Conservation (phyloP, 1,140 invertebrate genomes). For the Palaemon carinicauda region DNA sequence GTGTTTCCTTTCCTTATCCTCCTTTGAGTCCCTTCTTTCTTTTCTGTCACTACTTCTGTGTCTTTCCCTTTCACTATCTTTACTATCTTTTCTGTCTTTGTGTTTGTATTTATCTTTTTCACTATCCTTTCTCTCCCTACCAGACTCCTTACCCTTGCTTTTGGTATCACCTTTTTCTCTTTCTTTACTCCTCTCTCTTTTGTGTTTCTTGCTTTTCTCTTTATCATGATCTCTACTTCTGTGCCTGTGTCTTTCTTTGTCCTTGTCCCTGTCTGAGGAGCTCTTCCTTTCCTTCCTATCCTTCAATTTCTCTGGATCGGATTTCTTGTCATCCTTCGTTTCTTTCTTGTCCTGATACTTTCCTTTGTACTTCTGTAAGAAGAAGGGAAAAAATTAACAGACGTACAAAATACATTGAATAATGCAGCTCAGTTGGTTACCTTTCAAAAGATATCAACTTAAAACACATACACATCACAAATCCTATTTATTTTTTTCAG, state of each 20-base stretch:
- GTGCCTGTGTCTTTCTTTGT: constrained; percentile 42
- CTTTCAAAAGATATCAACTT: too few species aligned
- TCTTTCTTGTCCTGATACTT: constrained; percentile 60
- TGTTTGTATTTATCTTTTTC: constrained; percentile 14
- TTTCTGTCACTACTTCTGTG: not conserved
- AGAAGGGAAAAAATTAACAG: not conserved
- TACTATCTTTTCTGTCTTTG: constrained; percentile 41
- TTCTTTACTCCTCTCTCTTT: not conserved
- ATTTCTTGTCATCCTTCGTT: not conserved
- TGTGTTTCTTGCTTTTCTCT: not conserved
- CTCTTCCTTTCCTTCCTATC: constrained; percentile 51
- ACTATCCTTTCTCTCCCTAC: constrained; percentile 28
- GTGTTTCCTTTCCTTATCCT: not conserved
- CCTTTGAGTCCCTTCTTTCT: not conserved
- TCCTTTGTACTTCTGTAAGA: constrained; percentile 30
- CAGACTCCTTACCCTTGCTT: not conserved
- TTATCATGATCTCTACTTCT: constrained; percentile 31
- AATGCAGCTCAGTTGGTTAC: too few species aligned
- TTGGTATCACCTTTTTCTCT: not conserved
- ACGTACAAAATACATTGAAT: too few species aligned
- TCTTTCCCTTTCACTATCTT: constrained; percentile 7
- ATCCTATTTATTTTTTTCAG: too few species aligned
- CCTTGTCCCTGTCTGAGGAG: constrained; percentile 33
- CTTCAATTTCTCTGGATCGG: constrained; percentile 30
- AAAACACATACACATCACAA: too few species aligned